These are phyloP conservation scores for Eupithecia subumbrata DNA, from an alignment of 2,888 invertebrate genomes.

Conservation along the genomic window DNA sequence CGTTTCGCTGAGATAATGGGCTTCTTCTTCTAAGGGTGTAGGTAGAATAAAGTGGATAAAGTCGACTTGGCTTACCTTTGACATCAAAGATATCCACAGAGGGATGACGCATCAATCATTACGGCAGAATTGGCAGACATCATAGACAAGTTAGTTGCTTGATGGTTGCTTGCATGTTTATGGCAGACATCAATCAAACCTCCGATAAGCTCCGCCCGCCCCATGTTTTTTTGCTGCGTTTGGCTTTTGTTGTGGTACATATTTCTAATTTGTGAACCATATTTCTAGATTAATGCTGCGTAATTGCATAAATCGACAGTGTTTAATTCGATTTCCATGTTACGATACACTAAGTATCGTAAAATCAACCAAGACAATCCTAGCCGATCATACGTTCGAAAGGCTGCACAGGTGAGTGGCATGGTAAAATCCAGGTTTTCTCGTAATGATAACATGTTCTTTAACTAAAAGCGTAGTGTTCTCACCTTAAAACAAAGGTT, in stretches of 20 bases:
- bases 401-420: neutral
- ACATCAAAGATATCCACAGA: too few relatives aligned
- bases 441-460: neutral
- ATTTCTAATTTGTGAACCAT: neutral
- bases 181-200: too few relatives aligned
- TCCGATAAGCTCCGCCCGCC: too few relatives aligned
- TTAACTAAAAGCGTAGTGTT: neutral
- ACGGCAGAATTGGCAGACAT: too few relatives aligned
- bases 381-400: neutral
- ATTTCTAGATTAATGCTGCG: neutral
- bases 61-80: too few relatives aligned
- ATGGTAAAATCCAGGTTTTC: neutral
- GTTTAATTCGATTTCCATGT: neutral
- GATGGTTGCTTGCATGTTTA: too few relatives aligned
- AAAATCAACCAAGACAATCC: neutral
- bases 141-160: too few relatives aligned
- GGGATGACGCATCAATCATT: too few relatives aligned
- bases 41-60: too few relatives aligned
- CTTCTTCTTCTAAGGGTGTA: too few relatives aligned
- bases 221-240: neutral
- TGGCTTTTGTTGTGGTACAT: neutral
- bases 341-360: neutral
- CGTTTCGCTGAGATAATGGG: too few relatives aligned
- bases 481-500: neutral
- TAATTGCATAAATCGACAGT: neutral